phyloP scores from a whole-genome alignment of 2,113 vertebrate species.

The Corynorhinus townsendii region DNA sequence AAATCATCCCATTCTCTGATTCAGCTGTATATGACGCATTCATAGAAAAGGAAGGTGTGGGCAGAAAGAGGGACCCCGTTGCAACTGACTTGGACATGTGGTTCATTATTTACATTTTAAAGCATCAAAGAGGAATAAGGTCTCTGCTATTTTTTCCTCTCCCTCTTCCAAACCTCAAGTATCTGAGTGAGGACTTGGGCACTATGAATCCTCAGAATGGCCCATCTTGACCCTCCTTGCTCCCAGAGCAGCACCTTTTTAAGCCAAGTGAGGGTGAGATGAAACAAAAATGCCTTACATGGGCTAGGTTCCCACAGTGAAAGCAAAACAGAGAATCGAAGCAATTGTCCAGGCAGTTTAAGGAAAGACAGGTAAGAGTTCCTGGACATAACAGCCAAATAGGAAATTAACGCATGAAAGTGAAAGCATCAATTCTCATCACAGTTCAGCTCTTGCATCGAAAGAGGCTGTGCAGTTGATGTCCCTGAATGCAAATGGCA shows the following conservation, averaged over 20 bases:
- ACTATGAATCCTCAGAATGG: background rate
- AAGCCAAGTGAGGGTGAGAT: background rate
- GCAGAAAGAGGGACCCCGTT: background rate
- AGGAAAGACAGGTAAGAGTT: constrained; percentile 5
- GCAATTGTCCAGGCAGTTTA: constrained; percentile 33
- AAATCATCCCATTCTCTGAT: background rate
- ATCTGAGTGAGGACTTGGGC: background rate
- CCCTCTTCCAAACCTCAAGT: background rate
- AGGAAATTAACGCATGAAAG: background rate
- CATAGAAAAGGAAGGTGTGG: background rate
- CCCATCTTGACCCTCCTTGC: background rate
- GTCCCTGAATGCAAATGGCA: background rate
- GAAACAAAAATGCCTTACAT: constrained; percentile 25
- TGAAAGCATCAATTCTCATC: constrained; percentile 19
- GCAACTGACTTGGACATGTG: background rate
- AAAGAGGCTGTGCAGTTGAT: background rate
- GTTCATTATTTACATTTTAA: constrained; percentile 27
- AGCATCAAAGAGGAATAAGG: background rate
- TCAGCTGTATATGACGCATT: background rate
- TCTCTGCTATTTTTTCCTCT: background rate
- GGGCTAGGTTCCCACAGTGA: background rate
- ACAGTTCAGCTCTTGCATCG: background rate
- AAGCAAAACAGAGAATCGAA: constrained; percentile 1
- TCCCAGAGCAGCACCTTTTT: background rate
- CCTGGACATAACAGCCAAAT: constrained; percentile 10